Conservation (phyloP, 2,113 vertebrate species). For the Pluvialis apricaria region DNA sequence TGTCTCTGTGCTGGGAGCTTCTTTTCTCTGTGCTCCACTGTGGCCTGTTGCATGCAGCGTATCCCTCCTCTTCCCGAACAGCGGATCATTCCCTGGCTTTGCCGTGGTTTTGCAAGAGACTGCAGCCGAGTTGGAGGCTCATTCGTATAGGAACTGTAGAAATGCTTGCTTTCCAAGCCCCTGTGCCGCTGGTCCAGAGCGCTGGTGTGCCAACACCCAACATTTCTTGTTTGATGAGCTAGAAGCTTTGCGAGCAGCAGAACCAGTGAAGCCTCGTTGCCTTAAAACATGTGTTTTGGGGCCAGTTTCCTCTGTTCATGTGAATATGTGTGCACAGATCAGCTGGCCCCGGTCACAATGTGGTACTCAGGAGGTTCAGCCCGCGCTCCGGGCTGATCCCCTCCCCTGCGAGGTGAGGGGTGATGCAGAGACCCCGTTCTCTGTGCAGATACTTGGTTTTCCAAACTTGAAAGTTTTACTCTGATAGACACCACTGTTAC, state of each 20-base stretch:
- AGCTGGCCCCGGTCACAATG: not conserved
- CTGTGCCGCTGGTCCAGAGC: rapidly evolving
- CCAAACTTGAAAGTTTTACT: not conserved
- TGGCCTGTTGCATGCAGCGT: not conserved
- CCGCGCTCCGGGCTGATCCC: not conserved
- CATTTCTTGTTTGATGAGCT: not conserved
- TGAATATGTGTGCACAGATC: not conserved
- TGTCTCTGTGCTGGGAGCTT: rapidly evolving
- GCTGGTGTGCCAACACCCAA: not conserved
- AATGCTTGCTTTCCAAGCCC: not conserved
- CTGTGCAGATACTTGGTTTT: not conserved
- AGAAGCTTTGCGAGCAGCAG: not conserved
- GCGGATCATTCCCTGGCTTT: rapidly evolving
- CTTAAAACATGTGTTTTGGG: not conserved
- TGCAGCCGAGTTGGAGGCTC: not conserved
- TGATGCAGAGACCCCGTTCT: not conserved
- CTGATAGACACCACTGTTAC: too few species aligned
- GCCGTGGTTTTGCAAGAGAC: rapidly evolving
- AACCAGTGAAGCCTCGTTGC: not conserved
- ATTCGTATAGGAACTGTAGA: rapidly evolving
- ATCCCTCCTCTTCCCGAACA: not conserved
- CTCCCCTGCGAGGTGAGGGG: not conserved
- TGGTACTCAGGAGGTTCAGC: not conserved
- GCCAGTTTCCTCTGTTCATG: not conserved
- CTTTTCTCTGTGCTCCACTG: not conserved